Evolutionary conservation across 2,797 vertebrate genomes (phyloP).

Genomic region (Pipistrellus pygmaeus): DNA sequence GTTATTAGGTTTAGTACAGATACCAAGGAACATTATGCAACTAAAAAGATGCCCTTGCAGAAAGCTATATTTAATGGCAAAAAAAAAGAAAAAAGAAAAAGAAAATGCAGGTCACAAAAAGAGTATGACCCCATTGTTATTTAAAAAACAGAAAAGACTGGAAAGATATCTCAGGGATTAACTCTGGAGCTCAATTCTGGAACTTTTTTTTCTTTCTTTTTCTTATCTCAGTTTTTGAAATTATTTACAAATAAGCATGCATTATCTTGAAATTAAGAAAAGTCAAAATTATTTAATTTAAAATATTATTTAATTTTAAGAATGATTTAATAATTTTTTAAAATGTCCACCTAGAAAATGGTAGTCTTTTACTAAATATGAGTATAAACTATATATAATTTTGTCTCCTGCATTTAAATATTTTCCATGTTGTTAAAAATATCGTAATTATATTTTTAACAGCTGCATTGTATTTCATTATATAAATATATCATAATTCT

Average conservation of each 20-base stretch:
- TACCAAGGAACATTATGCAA: neutral
- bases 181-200: neutral
- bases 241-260: neutral
- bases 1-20: neutral
- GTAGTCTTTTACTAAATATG: neutral
- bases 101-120: neutral
- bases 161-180: neutral
- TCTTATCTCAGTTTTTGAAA: neutral
- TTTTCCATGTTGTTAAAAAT: neutral
- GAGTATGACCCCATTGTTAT: neutral
- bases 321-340: neutral
- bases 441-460: slow-evolving; percentile 9
- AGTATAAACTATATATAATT: neutral
- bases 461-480: neutral
- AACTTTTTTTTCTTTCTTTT: neutral
- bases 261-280: neutral
- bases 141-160: neutral
- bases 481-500: neutral
- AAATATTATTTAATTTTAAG: neutral
- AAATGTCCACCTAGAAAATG: neutral
- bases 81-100: neutral
- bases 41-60: neutral
- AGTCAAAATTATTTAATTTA: neutral
- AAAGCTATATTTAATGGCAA: neutral
- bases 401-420: neutral